Conservation (phyloP, 2,797 vertebrate species). For the Ficedula albicollis region DNA sequence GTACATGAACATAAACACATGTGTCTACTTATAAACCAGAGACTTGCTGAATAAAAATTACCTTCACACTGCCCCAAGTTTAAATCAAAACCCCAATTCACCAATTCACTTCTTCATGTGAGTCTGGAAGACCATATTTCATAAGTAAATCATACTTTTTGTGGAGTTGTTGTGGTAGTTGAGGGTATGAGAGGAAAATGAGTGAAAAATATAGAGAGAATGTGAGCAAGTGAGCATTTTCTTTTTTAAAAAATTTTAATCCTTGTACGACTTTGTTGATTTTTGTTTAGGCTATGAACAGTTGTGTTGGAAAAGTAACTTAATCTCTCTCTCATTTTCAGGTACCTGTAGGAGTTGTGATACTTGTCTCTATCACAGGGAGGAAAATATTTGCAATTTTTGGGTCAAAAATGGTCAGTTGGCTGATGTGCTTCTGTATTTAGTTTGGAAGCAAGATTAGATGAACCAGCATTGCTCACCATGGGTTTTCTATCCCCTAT, state of each 20-base stretch:
- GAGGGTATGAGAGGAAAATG: neutral
- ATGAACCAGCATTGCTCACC: neutral
- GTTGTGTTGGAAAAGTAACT: neutral
- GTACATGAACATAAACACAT: neutral
- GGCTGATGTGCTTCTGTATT: neutral
- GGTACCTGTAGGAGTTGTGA: neutral
- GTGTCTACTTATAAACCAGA: neutral
- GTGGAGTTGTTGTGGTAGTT: neutral
- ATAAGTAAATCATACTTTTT: neutral
- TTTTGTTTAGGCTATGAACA: neutral
- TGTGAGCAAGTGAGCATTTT: neutral
- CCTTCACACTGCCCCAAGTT: neutral
- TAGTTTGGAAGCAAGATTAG: neutral
- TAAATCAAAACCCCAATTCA: neutral
- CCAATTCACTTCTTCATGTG: neutral
- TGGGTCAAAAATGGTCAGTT: neutral
- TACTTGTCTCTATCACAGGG: neutral
- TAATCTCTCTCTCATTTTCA: neutral
- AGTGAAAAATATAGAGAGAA: neutral
- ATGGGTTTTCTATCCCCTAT: neutral
- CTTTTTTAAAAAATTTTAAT: neutral
- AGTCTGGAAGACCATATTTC: neutral
- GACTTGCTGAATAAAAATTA: neutral
- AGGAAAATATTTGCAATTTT: neutral
- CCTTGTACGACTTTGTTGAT: neutral